phyloP scores from a whole-genome alignment of 2,888 invertebrate species.

The Orthosia cruda region DNA sequence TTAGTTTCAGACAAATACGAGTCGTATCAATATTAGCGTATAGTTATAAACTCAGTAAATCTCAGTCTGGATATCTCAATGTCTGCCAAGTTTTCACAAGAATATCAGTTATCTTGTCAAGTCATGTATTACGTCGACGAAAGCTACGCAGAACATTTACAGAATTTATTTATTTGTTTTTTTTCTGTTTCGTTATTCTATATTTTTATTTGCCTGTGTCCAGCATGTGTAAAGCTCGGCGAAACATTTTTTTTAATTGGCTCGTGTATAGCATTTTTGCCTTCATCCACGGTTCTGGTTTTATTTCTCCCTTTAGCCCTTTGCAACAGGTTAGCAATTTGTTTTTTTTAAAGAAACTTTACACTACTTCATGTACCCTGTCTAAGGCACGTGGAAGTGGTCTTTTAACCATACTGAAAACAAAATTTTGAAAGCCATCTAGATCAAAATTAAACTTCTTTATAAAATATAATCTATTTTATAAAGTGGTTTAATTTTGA shows the following conservation, averaged over 20 bases:
- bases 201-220: background rate
- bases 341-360: background rate
- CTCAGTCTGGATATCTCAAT: slow-evolving; percentile 18
- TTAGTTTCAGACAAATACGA: slow-evolving; percentile 38
- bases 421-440: too few species aligned
- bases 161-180: slow-evolving; percentile 35
- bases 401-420: too few species aligned
- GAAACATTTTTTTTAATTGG: slow-evolving; percentile 14
- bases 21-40: slow-evolving; percentile 45
- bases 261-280: background rate
- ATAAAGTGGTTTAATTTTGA: background rate
- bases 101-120: slow-evolving; percentile 51
- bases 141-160: slow-evolving; percentile 28
- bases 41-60: slow-evolving; percentile 50
- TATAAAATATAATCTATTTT: too few species aligned
- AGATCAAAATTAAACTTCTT: too few species aligned
- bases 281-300: slow-evolving; percentile 4
- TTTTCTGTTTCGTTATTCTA: slow-evolving; percentile 15
- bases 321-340: slow-evolving; percentile 21
- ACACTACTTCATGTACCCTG: background rate
- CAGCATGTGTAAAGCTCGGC: slow-evolving; percentile 2
- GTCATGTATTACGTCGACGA: slow-evolving; percentile 31
- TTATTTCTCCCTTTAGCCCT: slow-evolving; percentile 23
- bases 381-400: background rate
- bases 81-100: slow-evolving; percentile 58